Conservation (phyloP, 2,113 vertebrate genomes). For the Anarrhichthys ocellatus region DNA sequence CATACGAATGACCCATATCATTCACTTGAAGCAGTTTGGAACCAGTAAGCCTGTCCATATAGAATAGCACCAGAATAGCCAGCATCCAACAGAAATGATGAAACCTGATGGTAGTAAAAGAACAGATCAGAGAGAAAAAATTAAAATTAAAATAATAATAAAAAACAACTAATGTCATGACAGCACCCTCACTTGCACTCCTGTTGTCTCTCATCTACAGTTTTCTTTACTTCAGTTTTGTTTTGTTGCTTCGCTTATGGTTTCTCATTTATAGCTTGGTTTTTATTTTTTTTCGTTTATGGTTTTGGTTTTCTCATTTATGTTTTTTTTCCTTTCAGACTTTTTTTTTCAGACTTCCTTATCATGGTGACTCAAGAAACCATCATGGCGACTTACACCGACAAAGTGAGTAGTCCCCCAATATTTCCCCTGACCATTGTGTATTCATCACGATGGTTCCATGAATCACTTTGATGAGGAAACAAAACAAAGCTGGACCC, state of each 20-base stretch:
- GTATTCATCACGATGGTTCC: constrained; percentile 63
- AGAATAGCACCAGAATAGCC: neutral
- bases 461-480: constrained; percentile 64
- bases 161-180: constrained; percentile 15
- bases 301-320: constrained; percentile 68
- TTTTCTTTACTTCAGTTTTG: constrained; percentile 39
- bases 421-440: constrained; percentile 61
- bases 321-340: constrained; percentile 66
- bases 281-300: constrained; percentile 43
- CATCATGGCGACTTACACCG: constrained; percentile 68
- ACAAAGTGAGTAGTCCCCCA: constrained; percentile 69
- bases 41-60: neutral
- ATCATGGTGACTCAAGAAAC: constrained; percentile 73
- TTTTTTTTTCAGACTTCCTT: constrained; percentile 70
- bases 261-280: constrained; percentile 57
- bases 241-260: constrained; percentile 46
- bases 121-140: constrained; percentile 20
- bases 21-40: neutral
- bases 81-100: neutral
- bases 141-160: neutral
- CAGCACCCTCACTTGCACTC: constrained; percentile 47
- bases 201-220: constrained; percentile 28
- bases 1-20: neutral
- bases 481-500: constrained; percentile 38
- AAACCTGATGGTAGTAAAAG: constrained; percentile 5